phyloP scores from a whole-genome alignment of 2,797 vertebrate genomes.

The Protosalanx chinensis region DNA sequence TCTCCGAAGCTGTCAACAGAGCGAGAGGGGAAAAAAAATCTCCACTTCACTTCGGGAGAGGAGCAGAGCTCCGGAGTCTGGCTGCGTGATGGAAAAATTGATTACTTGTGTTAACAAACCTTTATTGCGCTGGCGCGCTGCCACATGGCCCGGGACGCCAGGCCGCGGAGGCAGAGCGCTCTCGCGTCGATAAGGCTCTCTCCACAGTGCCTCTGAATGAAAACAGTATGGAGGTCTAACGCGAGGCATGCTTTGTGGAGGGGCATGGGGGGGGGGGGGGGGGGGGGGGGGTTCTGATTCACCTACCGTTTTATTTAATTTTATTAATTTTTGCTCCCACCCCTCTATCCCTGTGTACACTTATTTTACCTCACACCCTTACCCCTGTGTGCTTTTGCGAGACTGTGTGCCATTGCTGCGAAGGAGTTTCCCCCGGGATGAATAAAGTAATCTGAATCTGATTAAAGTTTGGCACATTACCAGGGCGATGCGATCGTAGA shows the following conservation, averaged over 20 bases:
- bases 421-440: too few relatives aligned
- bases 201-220: conserved; percentile 40
- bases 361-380: too few relatives aligned
- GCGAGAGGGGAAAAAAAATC: conserved; percentile 22
- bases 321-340: too few relatives aligned
- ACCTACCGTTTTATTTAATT: too few relatives aligned
- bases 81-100: conserved; percentile 50
- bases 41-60: conserved; percentile 27
- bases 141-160: conserved; percentile 38
- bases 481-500: too few relatives aligned
- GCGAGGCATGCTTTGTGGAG: conserved; percentile 5
- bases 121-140: conserved; percentile 48
- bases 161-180: conserved; percentile 17
- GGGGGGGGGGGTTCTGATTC: background rate
- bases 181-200: conserved; percentile 36
- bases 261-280: too few relatives aligned
- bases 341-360: too few relatives aligned
- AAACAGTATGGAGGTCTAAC: conserved; percentile 28
- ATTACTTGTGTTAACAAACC: conserved; percentile 63
- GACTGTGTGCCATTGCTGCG: too few relatives aligned
- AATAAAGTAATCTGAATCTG: background rate
- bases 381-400: too few relatives aligned
- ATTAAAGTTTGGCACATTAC: background rate
- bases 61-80: conserved; percentile 14
- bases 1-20: conserved; percentile 33